phyloP scores from a whole-genome alignment of 2,113 vertebrate genomes.

The Piliocolobus tephrosceles region DNA sequence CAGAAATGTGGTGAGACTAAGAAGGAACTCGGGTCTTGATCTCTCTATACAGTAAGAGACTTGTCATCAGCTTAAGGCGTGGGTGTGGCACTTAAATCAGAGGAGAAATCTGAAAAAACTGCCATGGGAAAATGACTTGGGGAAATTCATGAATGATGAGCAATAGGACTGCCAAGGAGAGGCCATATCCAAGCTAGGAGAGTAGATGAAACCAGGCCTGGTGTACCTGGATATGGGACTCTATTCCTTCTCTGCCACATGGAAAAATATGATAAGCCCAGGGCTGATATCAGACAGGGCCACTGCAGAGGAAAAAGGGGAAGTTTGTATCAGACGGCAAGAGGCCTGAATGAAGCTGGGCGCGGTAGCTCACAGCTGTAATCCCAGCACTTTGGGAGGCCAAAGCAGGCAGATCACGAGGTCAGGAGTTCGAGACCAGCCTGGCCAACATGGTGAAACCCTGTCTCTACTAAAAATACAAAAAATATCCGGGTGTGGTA shows the following conservation, averaged over 20 bases:
- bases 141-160: background rate
- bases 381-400: too few relatives aligned
- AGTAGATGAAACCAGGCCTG: too few relatives aligned
- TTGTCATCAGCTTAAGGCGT: background rate
- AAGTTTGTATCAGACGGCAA: background rate
- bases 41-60: background rate
- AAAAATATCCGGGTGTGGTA: too few relatives aligned
- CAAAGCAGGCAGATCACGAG: too few relatives aligned
- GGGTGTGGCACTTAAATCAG: background rate
- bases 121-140: too few relatives aligned
- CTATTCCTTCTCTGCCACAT: background rate
- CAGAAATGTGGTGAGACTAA: background rate
- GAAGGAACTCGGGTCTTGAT: background rate
- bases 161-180: background rate
- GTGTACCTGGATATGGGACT: rapidly evolving
- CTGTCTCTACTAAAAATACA: too few relatives aligned
- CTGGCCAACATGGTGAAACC: too few relatives aligned
- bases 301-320: background rate
- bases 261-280: background rate
- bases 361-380: too few relatives aligned
- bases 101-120: background rate
- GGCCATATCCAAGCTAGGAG: background rate
- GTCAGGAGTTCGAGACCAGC: too few relatives aligned
- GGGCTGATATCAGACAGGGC: background rate
- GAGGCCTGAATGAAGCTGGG: background rate